Conservation (phyloP, 2,797 vertebrate genomes). For the Paguma larvata region DNA sequence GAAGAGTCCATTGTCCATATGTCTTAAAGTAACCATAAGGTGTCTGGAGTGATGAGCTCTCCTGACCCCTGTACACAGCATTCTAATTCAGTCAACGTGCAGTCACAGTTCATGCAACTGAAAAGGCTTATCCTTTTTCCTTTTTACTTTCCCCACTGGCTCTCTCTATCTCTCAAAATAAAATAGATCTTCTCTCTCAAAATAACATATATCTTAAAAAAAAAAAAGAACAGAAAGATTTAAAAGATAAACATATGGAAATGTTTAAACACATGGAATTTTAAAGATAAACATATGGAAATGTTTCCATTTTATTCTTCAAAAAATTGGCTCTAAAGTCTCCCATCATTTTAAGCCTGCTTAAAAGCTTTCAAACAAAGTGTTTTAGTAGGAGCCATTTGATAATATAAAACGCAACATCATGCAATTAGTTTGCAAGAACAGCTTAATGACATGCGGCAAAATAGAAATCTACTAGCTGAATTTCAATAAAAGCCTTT, state of each 20-base stretch:
- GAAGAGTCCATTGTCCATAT: background rate
- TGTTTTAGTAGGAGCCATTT: slow-evolving; percentile 54
- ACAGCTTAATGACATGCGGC: slow-evolving; percentile 56
- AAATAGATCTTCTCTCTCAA: no score
- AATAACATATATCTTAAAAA: no score
- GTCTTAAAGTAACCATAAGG: background rate
- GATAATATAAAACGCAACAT: slow-evolving; percentile 12
- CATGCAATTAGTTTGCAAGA: slow-evolving; percentile 53
- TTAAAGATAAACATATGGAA: slow-evolving; percentile 58
- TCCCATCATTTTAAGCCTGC: slow-evolving; percentile 56
- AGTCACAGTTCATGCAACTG: background rate
- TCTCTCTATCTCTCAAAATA: background rate
- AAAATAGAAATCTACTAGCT: slow-evolving; percentile 50
- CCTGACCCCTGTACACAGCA: background rate
- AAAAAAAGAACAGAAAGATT: slow-evolving; percentile 39
- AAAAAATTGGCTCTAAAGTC: slow-evolving; percentile 18
- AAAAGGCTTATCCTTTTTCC: background rate
- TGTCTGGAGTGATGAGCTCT: background rate
- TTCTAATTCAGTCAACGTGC: background rate
- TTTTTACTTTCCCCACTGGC: background rate
- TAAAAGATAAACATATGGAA: slow-evolving; percentile 54
- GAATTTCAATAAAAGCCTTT: slow-evolving; percentile 70
- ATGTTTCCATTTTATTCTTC: slow-evolving; percentile 24
- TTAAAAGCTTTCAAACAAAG: slow-evolving; percentile 61
- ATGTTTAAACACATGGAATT: slow-evolving; percentile 44